phyloP scores from a whole-genome alignment of 2,888 invertebrate species.

The Stegana nigrithorax region DNA sequence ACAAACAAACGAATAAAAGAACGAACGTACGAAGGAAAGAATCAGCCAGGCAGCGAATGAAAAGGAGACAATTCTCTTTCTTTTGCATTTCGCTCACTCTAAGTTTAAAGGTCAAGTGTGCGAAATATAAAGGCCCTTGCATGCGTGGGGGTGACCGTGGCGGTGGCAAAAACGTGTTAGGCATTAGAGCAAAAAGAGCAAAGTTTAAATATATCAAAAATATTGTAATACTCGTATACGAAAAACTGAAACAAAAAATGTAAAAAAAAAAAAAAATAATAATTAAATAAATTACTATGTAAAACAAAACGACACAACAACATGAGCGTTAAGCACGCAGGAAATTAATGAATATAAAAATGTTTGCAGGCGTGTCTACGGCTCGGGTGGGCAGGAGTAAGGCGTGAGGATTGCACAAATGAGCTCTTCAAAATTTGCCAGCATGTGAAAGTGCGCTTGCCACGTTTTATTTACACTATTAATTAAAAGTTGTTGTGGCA shows the following conservation, averaged over 20 bases:
- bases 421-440: too few relatives aligned
- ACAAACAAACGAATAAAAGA: conserved; percentile 2
- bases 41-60: not conserved
- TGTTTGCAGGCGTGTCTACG: too few relatives aligned
- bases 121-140: conserved; percentile 35
- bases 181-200: conserved; percentile 50
- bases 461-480: conserved; percentile 2
- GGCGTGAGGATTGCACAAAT: too few relatives aligned
- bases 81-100: too few relatives aligned
- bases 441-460: too few relatives aligned
- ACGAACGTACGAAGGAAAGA: too few relatives aligned
- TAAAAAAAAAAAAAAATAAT: not conserved
- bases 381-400: too few relatives aligned
- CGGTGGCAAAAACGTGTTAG: conserved; percentile 5
- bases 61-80: not conserved
- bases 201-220: conserved; percentile 58
- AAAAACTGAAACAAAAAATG: too few relatives aligned
- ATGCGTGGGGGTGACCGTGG: not conserved
- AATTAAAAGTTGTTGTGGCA: conserved; percentile 1
- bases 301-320: not conserved
- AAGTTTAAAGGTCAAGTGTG: conserved; percentile 58
- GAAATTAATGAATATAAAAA: too few relatives aligned
- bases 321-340: not conserved
- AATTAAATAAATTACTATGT: not conserved
- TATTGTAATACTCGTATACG: conserved; percentile 25